Evolutionary conservation across 2,888 invertebrate genomes (phyloP), one percentile per base, ranked within the genome.

Genomic region (Clusia tigrina): DNA sequence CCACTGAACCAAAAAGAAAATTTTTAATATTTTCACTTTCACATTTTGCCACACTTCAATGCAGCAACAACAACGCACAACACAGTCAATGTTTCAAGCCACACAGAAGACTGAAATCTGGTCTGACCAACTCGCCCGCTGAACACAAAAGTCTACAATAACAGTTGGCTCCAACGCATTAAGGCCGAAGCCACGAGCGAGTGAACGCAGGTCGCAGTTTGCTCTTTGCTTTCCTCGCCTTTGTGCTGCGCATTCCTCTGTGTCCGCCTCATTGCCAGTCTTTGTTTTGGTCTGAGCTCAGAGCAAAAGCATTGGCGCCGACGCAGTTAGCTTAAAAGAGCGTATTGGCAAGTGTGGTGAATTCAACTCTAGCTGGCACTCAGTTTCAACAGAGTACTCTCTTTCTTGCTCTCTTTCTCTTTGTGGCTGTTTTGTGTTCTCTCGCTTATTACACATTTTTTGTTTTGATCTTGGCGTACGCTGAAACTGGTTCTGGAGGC

Each of bases 401-500:
- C n/a, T 56, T 38, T n/a, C n/a, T 38, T 23, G 2, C 12, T 17
- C 2, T 24, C 2, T 57, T 25, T 20, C 5, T 57, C 9, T n/a
- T 38, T 56, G 46, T 57, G n/a, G n/a, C 46, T 57, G 57, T 57
- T 57, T 48, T 54, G 54, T 42, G 9, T 42, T 42, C 9, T 6
- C n/a, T 32, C n/a, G 32, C 5, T 5, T 32, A 12, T 32, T 32
- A 32, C 32, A 15, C 12, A 54, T 1, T 51, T 46, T 66, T 63
- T 67, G 69, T 66, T 69, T 66, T 69, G 67, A 60, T 66, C 48
- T 46, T 51, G 57, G 17, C 56, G 9, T 48, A 51, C 64, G 59
- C 48, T 12, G n/a, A 72, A 78, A 77, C 77, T 71, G 68, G 66
- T 68, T 67, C n/a, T n/a, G n/a, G n/a, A n/a, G n/a, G n/a, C n/a